These are phyloP conservation scores for Ommatoiulus sabulosus DNA, from an alignment of 2,888 invertebrate species.

Conservation along the genomic window DNA sequence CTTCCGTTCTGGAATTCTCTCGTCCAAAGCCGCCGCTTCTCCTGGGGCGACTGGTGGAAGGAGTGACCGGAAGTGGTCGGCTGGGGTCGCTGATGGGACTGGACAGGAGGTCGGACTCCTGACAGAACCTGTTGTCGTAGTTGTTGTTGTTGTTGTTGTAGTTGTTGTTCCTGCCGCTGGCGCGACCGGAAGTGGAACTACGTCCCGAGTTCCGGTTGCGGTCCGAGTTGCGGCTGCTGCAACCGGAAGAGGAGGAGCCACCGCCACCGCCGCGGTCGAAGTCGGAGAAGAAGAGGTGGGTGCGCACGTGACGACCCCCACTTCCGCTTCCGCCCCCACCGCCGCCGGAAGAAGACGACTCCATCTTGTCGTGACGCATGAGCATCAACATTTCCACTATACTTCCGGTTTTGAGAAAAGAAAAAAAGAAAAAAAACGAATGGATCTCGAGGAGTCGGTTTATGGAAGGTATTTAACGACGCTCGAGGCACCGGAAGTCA, in stretches of 20 bases:
- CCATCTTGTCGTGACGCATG: conserved; percentile 18
- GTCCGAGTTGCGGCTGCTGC: not conserved
- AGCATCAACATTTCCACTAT: not conserved
- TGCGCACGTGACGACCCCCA: not conserved
- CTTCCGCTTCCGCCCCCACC: no score
- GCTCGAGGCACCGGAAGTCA: no score
- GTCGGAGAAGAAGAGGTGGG: conserved; percentile 26
- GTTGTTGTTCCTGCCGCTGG: not conserved
- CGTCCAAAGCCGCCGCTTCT: not conserved
- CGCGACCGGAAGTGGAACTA: no score
- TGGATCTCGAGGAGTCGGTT: no score
- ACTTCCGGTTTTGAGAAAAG: no score
- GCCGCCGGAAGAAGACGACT: not conserved
- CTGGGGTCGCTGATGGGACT: not conserved
- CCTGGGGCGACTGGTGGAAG: not conserved
- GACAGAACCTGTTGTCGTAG: not conserved
- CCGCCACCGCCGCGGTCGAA: not conserved
- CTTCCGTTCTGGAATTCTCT: not conserved
- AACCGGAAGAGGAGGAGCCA: not conserved
- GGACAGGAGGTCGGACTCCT: not conserved
- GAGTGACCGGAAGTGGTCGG: not conserved
- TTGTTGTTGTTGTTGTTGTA: not conserved
- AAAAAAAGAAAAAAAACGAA: no score
- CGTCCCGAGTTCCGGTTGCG: not conserved
- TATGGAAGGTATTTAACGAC: no score